Evolutionary conservation across 1,140 invertebrate genomes (phyloP).

Genomic region (Archegozetes longisetosus): DNA sequence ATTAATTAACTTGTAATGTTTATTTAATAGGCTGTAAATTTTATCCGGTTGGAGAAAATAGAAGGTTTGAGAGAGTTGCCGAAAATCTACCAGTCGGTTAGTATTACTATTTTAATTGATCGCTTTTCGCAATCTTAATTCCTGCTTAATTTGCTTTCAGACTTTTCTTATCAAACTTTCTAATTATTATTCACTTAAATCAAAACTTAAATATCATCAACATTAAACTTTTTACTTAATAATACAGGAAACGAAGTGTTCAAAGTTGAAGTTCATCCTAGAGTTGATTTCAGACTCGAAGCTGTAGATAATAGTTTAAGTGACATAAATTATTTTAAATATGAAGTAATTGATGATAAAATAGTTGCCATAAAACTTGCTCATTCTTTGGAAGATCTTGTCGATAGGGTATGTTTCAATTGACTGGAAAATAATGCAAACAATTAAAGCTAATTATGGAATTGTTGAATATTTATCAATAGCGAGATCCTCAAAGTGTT

Average conservation of each 20-base stretch:
- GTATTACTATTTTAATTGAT: too few relatives aligned
- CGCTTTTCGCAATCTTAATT: neutral
- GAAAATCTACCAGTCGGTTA: constrained; percentile 26
- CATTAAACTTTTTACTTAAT: too few relatives aligned
- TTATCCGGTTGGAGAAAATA: constrained; percentile 53
- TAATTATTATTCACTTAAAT: too few relatives aligned
- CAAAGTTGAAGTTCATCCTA: constrained; percentile 50
- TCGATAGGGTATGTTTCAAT: constrained; percentile 49
- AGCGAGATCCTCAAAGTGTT: constrained; percentile 47
- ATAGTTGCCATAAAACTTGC: constrained; percentile 52
- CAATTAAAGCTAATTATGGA: too few relatives aligned
- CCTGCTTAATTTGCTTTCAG: too few relatives aligned
- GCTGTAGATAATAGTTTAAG: constrained; percentile 50
- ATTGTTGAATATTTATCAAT: too few relatives aligned
- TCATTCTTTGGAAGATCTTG: constrained; percentile 54
- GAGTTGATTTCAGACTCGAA: constrained; percentile 48
- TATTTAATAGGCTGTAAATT: constrained; percentile 68
- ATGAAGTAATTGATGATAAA: constrained; percentile 49
- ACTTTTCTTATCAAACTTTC: too few relatives aligned
- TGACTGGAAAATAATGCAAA: too few relatives aligned
- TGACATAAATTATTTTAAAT: constrained; percentile 50
- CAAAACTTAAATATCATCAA: neutral
- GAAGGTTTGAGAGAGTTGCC: constrained; percentile 54
- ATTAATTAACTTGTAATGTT: too few relatives aligned
- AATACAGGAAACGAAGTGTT: constrained; percentile 44